These are phyloP conservation scores for Brachionus paranguensis DNA, from an alignment of 1,140 invertebrate species.

Conservation along the genomic window DNA sequence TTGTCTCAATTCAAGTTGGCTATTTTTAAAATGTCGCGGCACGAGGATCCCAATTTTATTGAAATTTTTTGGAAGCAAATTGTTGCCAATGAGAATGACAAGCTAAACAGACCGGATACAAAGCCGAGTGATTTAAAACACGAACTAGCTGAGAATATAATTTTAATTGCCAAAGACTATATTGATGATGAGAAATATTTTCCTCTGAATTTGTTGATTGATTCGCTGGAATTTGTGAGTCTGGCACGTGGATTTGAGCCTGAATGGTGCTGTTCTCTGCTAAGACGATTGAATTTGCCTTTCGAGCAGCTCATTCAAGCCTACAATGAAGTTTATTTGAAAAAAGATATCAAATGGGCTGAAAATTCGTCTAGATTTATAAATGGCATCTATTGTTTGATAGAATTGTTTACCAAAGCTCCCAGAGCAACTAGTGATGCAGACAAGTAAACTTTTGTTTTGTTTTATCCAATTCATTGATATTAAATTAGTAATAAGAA, in stretches of 20 bases:
- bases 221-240: conserved; percentile 36
- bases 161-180: conserved; percentile 29
- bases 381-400: conserved; percentile 5
- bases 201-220: conserved; percentile 15
- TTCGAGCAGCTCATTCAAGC: conserved; percentile 20
- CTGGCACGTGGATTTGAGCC: conserved; percentile 6
- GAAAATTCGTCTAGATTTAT: conserved; percentile 32
- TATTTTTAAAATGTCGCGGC: conserved; percentile 46
- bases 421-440: conserved; percentile 23
- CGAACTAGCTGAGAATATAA: conserved; percentile 10
- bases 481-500: no score
- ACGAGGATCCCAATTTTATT: not conserved
- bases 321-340: not conserved
- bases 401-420: conserved; percentile 34
- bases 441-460: conserved; percentile 12
- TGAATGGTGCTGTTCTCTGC: conserved; percentile 13
- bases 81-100: conserved; percentile 26
- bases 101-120: not conserved
- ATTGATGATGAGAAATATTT: conserved; percentile 39
- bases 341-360: conserved; percentile 32
- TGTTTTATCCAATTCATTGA: not conserved
- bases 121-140: conserved; percentile 3
- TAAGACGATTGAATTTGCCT: not conserved
- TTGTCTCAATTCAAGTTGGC: conserved; percentile 59
- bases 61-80: conserved; percentile 37